Conservation (phyloP, 2,888 invertebrate species). For the Drosophila trichaetosa region DNA sequence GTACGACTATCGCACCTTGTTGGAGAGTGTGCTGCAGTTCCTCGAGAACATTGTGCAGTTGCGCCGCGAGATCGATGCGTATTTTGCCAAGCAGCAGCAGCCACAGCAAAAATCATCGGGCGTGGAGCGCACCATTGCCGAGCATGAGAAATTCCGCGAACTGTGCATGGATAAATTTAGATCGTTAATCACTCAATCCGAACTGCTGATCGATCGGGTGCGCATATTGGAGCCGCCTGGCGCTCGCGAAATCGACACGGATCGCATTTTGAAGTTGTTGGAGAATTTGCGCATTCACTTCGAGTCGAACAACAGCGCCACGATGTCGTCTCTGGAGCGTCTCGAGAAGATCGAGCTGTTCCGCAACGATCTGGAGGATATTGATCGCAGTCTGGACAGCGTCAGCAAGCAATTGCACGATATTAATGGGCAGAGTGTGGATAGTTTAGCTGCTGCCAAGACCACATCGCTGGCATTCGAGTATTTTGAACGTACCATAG, state of each 20-base stretch:
- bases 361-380: constrained; percentile 89
- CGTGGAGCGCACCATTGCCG: constrained; percentile 87
- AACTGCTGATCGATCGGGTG: constrained; percentile 89
- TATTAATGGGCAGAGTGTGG: constrained; percentile 89
- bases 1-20: constrained; percentile 89
- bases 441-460: constrained; percentile 89
- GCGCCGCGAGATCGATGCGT: constrained; percentile 87
- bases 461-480: constrained; percentile 90
- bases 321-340: constrained; percentile 88
- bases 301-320: constrained; percentile 88
- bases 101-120: constrained; percentile 27
- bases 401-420: constrained; percentile 88
- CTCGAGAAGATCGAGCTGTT: constrained; percentile 90
- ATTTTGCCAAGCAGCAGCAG: constrained; percentile 84
- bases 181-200: constrained; percentile 89
- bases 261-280: constrained; percentile 88
- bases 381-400: constrained; percentile 90
- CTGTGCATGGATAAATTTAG: constrained; percentile 89
- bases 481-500: constrained; percentile 91
- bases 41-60: constrained; percentile 89
- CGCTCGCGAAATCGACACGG: constrained; percentile 89
- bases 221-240: constrained; percentile 89
- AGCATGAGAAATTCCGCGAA: constrained; percentile 89
- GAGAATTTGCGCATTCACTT: constrained; percentile 88
- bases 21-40: constrained; percentile 90